A percentile compares a stretch with the other conserved stretches of the same genome.
These are phyloP conservation scores for Setophaga coronata DNA, from an alignment of 2,113 vertebrate genomes.

Conservation along the genomic window DNA sequence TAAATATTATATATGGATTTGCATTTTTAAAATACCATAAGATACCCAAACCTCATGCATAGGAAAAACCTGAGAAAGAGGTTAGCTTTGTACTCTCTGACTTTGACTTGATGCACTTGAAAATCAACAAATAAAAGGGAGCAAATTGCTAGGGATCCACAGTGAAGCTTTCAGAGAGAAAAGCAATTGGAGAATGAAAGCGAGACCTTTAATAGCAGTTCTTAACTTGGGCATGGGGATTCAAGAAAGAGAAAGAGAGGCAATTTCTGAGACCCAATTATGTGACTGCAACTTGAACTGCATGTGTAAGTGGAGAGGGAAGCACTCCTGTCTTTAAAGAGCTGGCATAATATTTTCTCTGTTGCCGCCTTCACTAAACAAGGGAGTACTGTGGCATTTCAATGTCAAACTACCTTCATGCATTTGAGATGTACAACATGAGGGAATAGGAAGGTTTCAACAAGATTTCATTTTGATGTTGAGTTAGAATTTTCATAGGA, in stretches of 20 bases:
- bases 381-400: neutral
- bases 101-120: slow-evolving; percentile 21
- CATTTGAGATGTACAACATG: neutral
- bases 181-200: slow-evolving; percentile 30
- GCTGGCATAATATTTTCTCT: neutral
- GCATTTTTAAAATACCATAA: neutral
- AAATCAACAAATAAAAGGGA: slow-evolving; percentile 35
- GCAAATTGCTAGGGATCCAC: slow-evolving; percentile 7
- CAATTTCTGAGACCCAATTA: slow-evolving; percentile 46
- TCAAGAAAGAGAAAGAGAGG: neutral
- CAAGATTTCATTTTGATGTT: neutral
- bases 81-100: neutral
- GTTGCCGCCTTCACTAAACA: neutral
- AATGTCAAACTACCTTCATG: neutral
- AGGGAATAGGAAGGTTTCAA: neutral
- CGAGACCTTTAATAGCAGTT: slow-evolving; percentile 37
- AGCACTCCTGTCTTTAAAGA: neutral
- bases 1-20: neutral
- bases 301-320: slow-evolving; percentile 6
- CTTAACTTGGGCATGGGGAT: slow-evolving; percentile 10
- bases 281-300: slow-evolving; percentile 26
- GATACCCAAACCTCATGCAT: neutral
- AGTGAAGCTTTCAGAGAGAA: slow-evolving; percentile 7
- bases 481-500: neutral
- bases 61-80: neutral